phyloP scores from a whole-genome alignment of 2,888 invertebrate species.

The Herminia tarsipennalis region DNA sequence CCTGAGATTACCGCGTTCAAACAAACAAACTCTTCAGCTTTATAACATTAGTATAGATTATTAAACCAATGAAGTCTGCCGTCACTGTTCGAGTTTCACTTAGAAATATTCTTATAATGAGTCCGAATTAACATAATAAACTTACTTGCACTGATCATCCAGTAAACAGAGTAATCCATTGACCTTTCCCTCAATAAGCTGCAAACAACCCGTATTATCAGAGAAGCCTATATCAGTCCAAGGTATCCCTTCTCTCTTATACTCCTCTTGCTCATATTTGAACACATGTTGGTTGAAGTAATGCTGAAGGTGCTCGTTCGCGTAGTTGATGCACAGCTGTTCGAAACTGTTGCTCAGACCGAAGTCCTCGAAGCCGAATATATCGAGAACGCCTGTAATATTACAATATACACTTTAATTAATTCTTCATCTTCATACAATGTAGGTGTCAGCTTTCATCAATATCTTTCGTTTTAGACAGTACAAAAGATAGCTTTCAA shows the following conservation, averaged over 20 bases:
- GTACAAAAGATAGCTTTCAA: no score
- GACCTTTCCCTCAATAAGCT: slow-evolving; percentile 96
- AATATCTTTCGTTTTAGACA: no score
- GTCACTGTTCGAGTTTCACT: no score
- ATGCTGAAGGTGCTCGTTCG: slow-evolving; percentile 98
- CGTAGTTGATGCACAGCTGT: slow-evolving; percentile 98
- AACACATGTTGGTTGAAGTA: slow-evolving; percentile 99
- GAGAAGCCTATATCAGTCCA: slow-evolving; percentile 99
- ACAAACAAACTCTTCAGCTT: no score
- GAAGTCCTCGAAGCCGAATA: slow-evolving; percentile 99
- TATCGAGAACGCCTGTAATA: slow-evolving; percentile 93
- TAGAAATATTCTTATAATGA: no score
- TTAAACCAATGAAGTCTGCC: no score
- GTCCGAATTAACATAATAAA: slow-evolving; percentile 17
- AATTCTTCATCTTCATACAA: no score
- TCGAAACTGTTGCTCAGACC: slow-evolving; percentile 96
- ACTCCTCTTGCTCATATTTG: slow-evolving; percentile 98
- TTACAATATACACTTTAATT: not conserved
- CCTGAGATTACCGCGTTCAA: no score
- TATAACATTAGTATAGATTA: no score
- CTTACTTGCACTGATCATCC: slow-evolving; percentile 98
- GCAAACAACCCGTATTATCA: slow-evolving; percentile 97
- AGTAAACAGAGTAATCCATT: slow-evolving; percentile 95
- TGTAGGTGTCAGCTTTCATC: no score
- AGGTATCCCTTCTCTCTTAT: slow-evolving; percentile 95